A percentile compares a stretch with the other conserved stretches of the same genome.
These are phyloP conservation scores for Hirudinaria manillensis DNA, from an alignment of 2,888 invertebrate genomes.

Conservation along the genomic window DNA sequence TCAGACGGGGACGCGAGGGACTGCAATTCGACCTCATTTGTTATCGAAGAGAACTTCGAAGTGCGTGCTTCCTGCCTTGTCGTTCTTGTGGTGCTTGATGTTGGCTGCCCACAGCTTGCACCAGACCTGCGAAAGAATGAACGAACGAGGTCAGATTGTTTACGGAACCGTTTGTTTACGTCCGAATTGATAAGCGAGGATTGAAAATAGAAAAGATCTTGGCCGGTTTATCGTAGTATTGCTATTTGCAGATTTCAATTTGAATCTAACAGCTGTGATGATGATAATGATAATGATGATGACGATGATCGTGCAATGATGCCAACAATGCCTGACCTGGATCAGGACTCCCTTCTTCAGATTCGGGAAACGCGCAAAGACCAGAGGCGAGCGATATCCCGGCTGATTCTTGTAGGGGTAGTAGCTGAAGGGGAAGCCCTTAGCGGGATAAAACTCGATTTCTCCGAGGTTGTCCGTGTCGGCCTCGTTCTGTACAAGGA, in stretches of 20 bases:
- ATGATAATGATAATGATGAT: too few species aligned
- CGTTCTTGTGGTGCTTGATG: constrained; percentile 72
- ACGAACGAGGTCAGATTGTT: too few species aligned
- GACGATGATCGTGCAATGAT: too few species aligned
- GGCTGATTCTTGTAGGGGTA: constrained; percentile 37
- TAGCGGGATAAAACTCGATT: constrained; percentile 32
- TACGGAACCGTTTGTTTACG: too few species aligned
- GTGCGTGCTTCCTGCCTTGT: constrained; percentile 84
- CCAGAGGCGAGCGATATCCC: constrained; percentile 46
- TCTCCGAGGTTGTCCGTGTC: constrained; percentile 35
- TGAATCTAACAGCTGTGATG: too few species aligned
- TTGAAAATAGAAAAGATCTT: too few species aligned
- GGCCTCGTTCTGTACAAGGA: constrained; percentile 35
- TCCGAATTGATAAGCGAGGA: too few species aligned
- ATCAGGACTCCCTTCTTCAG: constrained; percentile 48
- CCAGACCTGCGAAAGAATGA: constrained; percentile 43
- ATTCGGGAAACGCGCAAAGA: constrained; percentile 49
- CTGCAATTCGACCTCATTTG: constrained; percentile 42
- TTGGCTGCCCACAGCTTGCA: constrained; percentile 55
- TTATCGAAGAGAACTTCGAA: constrained; percentile 90
- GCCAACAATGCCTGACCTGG: too few species aligned
- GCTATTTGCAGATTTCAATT: too few species aligned
- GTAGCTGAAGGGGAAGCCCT: constrained; percentile 30
- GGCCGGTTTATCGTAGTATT: too few species aligned
- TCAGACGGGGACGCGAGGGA: constrained; percentile 6